Percentiles rank a stretch among this genome's conserved stretches.
These are phyloP conservation scores for Hycleus cichorii DNA, from an alignment of 1,140 invertebrate genomes.

Conservation along the genomic window DNA sequence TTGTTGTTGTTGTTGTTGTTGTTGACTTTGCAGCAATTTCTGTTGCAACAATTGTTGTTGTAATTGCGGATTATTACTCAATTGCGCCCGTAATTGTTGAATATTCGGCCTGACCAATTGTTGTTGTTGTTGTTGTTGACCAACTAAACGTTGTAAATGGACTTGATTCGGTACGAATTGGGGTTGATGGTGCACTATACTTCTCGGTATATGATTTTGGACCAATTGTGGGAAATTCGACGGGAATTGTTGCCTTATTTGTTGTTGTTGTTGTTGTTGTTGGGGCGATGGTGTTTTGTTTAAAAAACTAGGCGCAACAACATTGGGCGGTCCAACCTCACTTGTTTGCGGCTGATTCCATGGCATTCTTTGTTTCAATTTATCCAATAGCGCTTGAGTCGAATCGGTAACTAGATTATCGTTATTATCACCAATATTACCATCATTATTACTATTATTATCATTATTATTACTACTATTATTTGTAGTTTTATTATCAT, in stretches of 20 bases:
- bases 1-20: slow-evolving; percentile 21
- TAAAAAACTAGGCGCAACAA: slow-evolving; percentile 33
- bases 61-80: slow-evolving; percentile 25
- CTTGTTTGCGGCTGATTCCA: slow-evolving; percentile 57
- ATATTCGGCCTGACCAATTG: slow-evolving; percentile 13
- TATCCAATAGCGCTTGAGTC: slow-evolving; percentile 62
- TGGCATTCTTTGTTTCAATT: slow-evolving; percentile 69
- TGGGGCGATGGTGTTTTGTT: slow-evolving; percentile 32
- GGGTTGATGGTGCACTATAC: slow-evolving; percentile 30
- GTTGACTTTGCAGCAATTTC: slow-evolving; percentile 22
- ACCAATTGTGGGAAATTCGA: slow-evolving; percentile 36
- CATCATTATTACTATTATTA: background rate
- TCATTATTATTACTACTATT: background rate
- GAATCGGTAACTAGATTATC: slow-evolving; percentile 35
- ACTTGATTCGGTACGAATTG: slow-evolving; percentile 11
- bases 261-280: slow-evolving; percentile 42
- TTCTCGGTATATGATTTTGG: slow-evolving; percentile 33
- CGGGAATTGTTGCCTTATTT: slow-evolving; percentile 23
- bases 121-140: slow-evolving; percentile 18
- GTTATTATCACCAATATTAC: background rate
- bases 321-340: slow-evolving; percentile 43
- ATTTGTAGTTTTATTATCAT: background rate
- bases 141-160: slow-evolving; percentile 22
- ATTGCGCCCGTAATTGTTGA: slow-evolving; percentile 26
- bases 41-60: slow-evolving; percentile 35